Percentiles rank a stretch among this genome's conserved stretches.
Evolutionary conservation across 2,113 vertebrate species (phyloP).

Genomic region (Rhodinocichla rosea): DNA sequence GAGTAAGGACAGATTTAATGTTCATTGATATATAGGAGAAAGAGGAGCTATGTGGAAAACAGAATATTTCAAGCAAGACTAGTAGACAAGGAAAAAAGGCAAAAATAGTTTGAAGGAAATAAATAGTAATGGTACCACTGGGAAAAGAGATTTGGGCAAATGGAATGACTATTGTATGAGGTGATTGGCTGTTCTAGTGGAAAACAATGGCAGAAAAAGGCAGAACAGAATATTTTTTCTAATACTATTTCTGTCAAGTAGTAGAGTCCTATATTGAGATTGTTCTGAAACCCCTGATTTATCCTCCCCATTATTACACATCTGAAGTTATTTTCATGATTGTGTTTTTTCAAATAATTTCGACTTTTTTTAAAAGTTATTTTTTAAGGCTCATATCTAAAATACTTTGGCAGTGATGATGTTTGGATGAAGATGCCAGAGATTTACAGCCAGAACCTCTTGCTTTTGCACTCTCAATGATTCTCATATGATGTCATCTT

Average conservation of each 20-base stretch:
- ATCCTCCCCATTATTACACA: background rate
- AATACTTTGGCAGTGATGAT: background rate
- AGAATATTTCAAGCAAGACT: background rate
- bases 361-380: background rate
- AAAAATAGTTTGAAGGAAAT: background rate
- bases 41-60: background rate
- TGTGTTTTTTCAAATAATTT: background rate
- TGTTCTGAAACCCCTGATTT: background rate
- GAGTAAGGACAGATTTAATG: background rate
- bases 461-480: rapidly evolving
- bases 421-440: background rate
- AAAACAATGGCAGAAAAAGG: background rate
- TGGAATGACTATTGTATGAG: background rate
- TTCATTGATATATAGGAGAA: background rate
- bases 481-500: background rate
- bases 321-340: background rate
- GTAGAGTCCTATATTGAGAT: background rate
- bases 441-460: background rate
- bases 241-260: background rate
- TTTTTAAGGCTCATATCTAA: background rate
- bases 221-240: background rate
- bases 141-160: background rate
- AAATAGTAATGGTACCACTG: background rate
- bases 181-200: background rate
- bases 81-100: background rate